Percentiles rank a stretch among this genome's conserved stretches.
Evolutionary conservation across 2,888 invertebrate genomes (phyloP).

Genomic region (Palloptera scutellata): DNA sequence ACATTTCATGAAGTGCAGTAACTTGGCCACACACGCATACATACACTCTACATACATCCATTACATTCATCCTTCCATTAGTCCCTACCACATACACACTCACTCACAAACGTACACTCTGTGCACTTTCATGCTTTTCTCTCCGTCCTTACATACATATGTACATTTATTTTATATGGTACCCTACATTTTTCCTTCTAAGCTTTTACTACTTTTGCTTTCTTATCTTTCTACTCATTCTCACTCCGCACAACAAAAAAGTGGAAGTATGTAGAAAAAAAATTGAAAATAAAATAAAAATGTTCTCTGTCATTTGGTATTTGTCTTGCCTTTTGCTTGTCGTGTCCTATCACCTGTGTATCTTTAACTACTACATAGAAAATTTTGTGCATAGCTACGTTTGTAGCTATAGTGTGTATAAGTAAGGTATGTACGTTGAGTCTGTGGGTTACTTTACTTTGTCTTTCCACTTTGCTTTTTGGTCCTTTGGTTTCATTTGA

Average conservation of each 20-base stretch:
- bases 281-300: too few relatives aligned
- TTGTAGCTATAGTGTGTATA: not conserved
- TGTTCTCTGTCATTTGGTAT: conserved; percentile 27
- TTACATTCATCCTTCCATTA: too few relatives aligned
- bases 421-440: not conserved
- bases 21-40: not conserved
- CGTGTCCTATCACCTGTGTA: conserved; percentile 34
- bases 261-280: too few relatives aligned
- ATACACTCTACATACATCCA: not conserved
- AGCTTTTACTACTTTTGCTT: not conserved
- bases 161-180: too few relatives aligned
- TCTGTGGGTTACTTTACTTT: not conserved
- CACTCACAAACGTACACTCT: too few relatives aligned
- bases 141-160: too few relatives aligned
- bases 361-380: not conserved
- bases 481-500: not conserved
- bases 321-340: conserved; percentile 26
- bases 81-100: not conserved
- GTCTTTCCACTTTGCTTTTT: not conserved
- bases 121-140: not conserved
- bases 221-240: not conserved
- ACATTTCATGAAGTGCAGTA: not conserved
- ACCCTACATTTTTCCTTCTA: not conserved
- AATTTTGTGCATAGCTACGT: not conserved
- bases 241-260: conserved; percentile 5